Evolutionary conservation across 2,113 vertebrate genomes (phyloP), one percentile per base, ranked within the genome.

Genomic region (Neofelis nebulosa): DNA sequence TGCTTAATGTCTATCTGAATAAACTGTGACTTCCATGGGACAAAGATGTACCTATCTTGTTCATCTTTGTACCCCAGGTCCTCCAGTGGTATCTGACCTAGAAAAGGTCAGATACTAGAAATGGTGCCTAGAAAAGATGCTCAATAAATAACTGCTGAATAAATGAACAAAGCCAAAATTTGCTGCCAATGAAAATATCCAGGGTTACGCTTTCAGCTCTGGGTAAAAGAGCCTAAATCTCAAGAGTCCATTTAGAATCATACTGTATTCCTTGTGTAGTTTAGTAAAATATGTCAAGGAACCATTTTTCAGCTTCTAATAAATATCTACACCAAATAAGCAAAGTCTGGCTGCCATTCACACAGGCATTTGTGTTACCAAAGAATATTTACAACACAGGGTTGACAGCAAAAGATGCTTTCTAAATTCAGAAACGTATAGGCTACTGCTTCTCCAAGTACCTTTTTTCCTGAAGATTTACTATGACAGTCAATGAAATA

Each of bases 61-160:
- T 95, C 78, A 41, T 38, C 68, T 94, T 91, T 89, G 29, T 81
- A 81, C 18, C 7, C 31, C 33, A 41, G 33, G 52, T 82, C 27
- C n/a, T 88, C 16, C 38, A 25, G 18, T 9, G 29, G 3, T 31
- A 89, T 84, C 78, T 89, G 63, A 82, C 33, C n/a, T n/a, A 63
- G 27, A 48, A 74, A 91, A 78, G 29, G n/a, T n/a, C n/a, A n/a
- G n/a, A n/a, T n/a, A n/a, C n/a, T n/a, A n/a, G n/a, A n/a, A n/a
- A n/a, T n/a, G n/a, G n/a, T n/a, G n/a, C 33, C n/a, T n/a, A 63
- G 27, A 48, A 74, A 91, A 78, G 29, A 25, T 69, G 25, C 61
- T 71, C 87, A 57, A n/a, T 66, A 91, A 95, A 48, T 82, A 95
- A 81, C 86, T 92, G 82, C 41, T 63, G 27, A n/a, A 82, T 55